Conservation (phyloP, 2,797 vertebrate genomes). For the Poeciliopsis infans region DNA sequence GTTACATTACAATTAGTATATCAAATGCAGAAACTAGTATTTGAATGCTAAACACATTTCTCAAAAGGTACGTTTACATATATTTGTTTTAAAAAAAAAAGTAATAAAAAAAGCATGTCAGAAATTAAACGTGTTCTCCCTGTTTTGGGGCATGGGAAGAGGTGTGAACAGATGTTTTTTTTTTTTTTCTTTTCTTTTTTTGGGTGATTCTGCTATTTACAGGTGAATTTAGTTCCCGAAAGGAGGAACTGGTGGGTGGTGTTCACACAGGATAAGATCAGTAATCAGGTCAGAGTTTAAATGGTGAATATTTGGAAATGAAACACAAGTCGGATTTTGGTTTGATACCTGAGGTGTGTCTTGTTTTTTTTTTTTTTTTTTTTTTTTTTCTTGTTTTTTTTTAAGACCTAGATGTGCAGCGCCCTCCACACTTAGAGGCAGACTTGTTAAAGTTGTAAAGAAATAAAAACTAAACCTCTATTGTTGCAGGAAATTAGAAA, state of each 20-base stretch:
- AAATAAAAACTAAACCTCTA: neutral
- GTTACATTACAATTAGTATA: constrained; percentile 76
- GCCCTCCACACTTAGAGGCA: constrained; percentile 5
- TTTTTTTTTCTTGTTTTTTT: neutral
- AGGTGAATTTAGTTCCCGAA: constrained; percentile 49
- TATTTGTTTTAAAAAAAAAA: constrained; percentile 48
- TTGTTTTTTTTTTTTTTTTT: constrained; percentile 1
- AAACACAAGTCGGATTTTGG: constrained; percentile 57
- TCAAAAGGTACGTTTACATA: constrained; percentile 75
- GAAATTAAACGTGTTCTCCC: constrained; percentile 62
- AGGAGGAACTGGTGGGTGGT: constrained; percentile 25
- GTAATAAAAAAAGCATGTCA: constrained; percentile 34
- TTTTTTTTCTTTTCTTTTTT: too few relatives aligned
- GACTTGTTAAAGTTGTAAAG: neutral
- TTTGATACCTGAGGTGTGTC: constrained; percentile 71
- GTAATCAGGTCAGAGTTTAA: constrained; percentile 29
- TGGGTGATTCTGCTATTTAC: constrained; percentile 69
- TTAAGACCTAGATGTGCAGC: constrained; percentile 28
- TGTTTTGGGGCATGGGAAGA: neutral
- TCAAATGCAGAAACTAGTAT: constrained; percentile 79
- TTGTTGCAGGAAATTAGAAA: neutral
- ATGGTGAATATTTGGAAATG: constrained; percentile 31
- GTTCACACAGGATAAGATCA: constrained; percentile 34
- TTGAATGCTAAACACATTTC: constrained; percentile 76
- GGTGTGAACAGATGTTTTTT: constrained; percentile 15